These are phyloP conservation scores for Dendrophyllia cribrosa DNA, from an alignment of 64 coral and sea anemone genomes.

Conservation along the genomic window DNA sequence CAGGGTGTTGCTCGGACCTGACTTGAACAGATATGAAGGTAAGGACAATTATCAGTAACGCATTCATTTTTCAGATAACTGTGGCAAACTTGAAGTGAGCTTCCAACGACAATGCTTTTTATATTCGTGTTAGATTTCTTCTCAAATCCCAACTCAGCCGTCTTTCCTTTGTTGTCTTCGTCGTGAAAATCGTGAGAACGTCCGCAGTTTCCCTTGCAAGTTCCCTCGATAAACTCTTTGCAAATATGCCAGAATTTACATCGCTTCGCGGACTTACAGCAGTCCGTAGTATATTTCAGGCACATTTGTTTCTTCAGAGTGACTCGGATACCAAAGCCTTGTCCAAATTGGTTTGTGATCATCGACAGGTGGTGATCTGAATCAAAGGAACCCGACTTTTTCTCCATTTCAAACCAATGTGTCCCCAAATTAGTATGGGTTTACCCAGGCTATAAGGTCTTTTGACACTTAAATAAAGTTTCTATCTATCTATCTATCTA, in stretches of 20 bases:
- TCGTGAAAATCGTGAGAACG: constrained; percentile 65
- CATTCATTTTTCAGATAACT: constrained; percentile 44
- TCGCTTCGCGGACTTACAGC: not conserved
- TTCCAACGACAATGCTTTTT: constrained; percentile 14
- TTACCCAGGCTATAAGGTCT: too few species aligned
- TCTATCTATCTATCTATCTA: too few species aligned
- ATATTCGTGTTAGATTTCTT: not conserved
- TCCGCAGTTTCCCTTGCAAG: constrained; percentile 24
- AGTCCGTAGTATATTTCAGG: constrained; percentile 31
- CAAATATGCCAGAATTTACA: constrained; percentile 63
- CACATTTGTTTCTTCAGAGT: constrained; percentile 37
- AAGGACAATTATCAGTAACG: not conserved
- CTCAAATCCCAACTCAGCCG: constrained; percentile 22
- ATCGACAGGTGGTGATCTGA: not conserved
- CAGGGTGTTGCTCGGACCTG: not conserved
- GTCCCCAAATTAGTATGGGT: too few species aligned
- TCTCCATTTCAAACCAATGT: constrained; percentile 5
- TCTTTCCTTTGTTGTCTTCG: constrained; percentile 47
- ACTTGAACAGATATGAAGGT: constrained; percentile 44
- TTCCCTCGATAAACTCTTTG: constrained; percentile 49
- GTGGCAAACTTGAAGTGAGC: constrained; percentile 41
- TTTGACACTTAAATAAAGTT: too few species aligned
- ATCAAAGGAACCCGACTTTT: not conserved
- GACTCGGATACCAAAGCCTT: not conserved
- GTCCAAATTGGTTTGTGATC: not conserved